Percentiles rank a stretch among this genome's conserved stretches.
phyloP scores from a whole-genome alignment of 2,888 invertebrate species.

The Cheilosia variabilis region DNA sequence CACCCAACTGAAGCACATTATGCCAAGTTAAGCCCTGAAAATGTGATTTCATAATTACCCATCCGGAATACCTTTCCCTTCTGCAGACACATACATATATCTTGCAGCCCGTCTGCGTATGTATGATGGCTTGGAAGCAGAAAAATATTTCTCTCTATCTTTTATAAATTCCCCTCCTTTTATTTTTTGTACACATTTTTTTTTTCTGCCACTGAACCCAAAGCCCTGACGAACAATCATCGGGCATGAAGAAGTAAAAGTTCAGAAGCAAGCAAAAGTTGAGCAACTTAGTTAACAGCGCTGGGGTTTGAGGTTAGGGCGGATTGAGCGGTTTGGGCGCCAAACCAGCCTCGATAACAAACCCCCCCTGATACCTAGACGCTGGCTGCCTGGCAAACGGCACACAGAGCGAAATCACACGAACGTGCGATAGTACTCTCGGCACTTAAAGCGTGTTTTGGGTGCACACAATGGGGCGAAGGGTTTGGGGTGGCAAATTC shows the following conservation, averaged over 20 bases:
- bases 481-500: constrained; percentile 63
- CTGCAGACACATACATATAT: constrained; percentile 4
- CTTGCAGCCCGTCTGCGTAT: constrained; percentile 12
- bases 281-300: constrained; percentile 76
- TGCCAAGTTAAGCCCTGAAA: constrained; percentile 28
- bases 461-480: constrained; percentile 29
- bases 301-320: constrained; percentile 67
- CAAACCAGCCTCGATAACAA: constrained; percentile 61
- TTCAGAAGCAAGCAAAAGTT: constrained; percentile 76
- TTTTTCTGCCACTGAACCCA: constrained; percentile 72
- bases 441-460: constrained; percentile 67
- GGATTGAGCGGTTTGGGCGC: constrained; percentile 69
- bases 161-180: constrained; percentile 59
- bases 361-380: constrained; percentile 37
- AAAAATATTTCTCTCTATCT: constrained; percentile 75
- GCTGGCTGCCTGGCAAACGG: constrained; percentile 63
- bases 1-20: constrained; percentile 49
- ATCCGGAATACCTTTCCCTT: constrained; percentile 66
- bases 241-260: constrained; percentile 76
- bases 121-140: constrained; percentile 54
- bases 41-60: constrained; percentile 72
- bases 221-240: constrained; percentile 76
- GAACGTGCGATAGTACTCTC: constrained; percentile 62
- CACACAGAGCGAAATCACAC: constrained; percentile 56
- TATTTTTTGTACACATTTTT: constrained; percentile 17